A percentile compares a stretch with the other conserved stretches of the same genome.
Conservation (phyloP, 2,888 invertebrate species). For the Tiliacea aurago region DNA sequence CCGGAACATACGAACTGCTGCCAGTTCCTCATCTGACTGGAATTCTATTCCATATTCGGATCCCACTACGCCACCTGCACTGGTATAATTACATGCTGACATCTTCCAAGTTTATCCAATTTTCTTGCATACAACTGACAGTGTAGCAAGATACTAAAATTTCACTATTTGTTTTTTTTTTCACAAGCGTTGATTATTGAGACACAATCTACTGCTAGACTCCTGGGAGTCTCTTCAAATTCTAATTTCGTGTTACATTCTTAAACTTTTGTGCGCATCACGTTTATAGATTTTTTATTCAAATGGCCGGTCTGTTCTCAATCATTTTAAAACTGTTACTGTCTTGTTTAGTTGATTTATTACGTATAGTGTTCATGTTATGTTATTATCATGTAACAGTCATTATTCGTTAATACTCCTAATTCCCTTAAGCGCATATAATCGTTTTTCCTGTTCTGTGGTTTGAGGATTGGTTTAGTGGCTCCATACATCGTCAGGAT, state of each 20-base stretch:
- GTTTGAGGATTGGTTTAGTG: neutral
- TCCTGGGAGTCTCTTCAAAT: neutral
- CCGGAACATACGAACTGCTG: slow-evolving; percentile 89
- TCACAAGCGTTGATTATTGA: neutral
- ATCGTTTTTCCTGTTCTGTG: slow-evolving; percentile 32
- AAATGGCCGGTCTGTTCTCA: slow-evolving; percentile 14
- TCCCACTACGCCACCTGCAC: neutral
- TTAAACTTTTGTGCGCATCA: neutral
- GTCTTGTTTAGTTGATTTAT: slow-evolving; percentile 3
- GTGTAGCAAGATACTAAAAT: neutral
- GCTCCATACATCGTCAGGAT: neutral
- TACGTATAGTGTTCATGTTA: neutral
- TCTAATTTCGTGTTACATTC: slow-evolving; percentile 7
- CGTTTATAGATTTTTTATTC: neutral
- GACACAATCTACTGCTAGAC: neutral
- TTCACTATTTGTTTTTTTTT: neutral
- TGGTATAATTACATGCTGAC: slow-evolving; percentile 14
- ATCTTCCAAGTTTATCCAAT: slow-evolving; percentile 3
- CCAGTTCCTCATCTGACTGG: slow-evolving; percentile 74
- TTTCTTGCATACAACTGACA: neutral
- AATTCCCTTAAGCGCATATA: neutral
- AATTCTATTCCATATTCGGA: slow-evolving; percentile 39
- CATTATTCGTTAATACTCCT: neutral
- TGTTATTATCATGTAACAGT: neutral
- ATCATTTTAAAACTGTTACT: slow-evolving; percentile 19